Base-by-base conservation (phyloP, 1,140 invertebrate genomes). In the Gryon sp. region DNA sequence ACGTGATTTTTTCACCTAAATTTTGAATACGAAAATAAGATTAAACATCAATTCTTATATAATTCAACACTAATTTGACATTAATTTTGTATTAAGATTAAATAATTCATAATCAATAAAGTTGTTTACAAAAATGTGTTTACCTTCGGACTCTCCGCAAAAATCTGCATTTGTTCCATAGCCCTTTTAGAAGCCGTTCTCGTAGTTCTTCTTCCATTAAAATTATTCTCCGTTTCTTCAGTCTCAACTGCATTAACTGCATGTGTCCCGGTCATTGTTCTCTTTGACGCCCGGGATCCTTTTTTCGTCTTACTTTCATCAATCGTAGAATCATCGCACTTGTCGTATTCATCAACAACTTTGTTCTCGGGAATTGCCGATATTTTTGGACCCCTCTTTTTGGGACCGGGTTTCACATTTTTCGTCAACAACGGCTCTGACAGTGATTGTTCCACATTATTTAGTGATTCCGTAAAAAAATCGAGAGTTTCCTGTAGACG, bases 281-380 rank as follows among this genome's bases (percentile, higher is more conserved):
- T 74, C 15, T 62, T 74, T 2, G 52, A 59, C 0, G 6, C 4
- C 15, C 45, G 34, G 1, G 60, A 40, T n/a, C 8, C 11, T 59
- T 9, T 41, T 38, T 22, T 66, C 8, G 20, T 24, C 5, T 59
- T 65, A 4, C 16, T 9, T 2, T 50, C 38, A n/a, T n/a, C n/a
- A n/a, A n/a, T n/a, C n/a, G n/a, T n/a, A n/a, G n/a, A n/a, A n/a
- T n/a, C n/a, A n/a, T n/a, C n/a, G n/a, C n/a, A n/a, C n/a, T n/a
- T n/a, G n/a, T n/a, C n/a, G n/a, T n/a, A n/a, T 26, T 48, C 32
- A 2, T 50, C 30, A 4, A 2, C 7, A 14, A 83, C 48, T 15
- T 79, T 66, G 63, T 88, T 20, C 53, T 89, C 86, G 4, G 80
- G 86, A 55, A 89, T 88, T 1, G 85, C 81, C 43, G 1, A 87